phyloP scores from a whole-genome alignment of 2,888 invertebrate species.

The Eucera pruinosa region DNA sequence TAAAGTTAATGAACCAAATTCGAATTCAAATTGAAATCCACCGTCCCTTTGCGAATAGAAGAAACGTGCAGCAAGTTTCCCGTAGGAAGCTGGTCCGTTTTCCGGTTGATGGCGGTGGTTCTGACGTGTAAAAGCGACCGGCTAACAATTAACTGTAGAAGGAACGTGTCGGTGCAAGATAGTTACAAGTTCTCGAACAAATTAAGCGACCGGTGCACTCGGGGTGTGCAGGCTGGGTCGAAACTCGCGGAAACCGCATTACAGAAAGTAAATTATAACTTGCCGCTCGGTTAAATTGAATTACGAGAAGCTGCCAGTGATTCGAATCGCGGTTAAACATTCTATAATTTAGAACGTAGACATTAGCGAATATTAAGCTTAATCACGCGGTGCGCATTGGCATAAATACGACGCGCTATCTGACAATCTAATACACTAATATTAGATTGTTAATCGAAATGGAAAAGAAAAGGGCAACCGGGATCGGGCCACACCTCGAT shows the following conservation, averaged over 20 bases:
- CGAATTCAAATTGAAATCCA: no score
- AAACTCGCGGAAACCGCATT: conserved; percentile 29
- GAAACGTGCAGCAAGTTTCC: not conserved
- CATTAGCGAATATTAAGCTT: conserved; percentile 40
- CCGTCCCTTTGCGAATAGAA: not conserved
- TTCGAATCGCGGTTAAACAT: conserved; percentile 42
- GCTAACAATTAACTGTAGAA: conserved; percentile 19
- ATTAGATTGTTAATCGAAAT: conserved; percentile 31
- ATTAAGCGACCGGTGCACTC: conserved; percentile 18
- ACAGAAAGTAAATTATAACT: conserved; percentile 37
- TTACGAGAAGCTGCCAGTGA: conserved; percentile 18
- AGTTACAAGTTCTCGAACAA: conserved; percentile 32
- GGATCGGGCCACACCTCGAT: conserved; percentile 37
- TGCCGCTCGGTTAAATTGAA: conserved; percentile 39
- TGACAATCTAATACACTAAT: no score
- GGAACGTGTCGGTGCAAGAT: conserved; percentile 28
- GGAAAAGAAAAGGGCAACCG: conserved; percentile 28
- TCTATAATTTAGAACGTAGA: conserved; percentile 30
- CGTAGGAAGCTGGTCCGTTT: no score
- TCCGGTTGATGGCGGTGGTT: no score
- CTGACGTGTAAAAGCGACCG: conserved; percentile 2
- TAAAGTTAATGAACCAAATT: no score
- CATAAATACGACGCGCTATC: no score
- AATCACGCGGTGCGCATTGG: conserved; percentile 21
- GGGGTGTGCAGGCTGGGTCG: conserved; percentile 7